Evolutionary conservation across 1,140 invertebrate species (phyloP).

Genomic region (Caenorhabditis briggsae): DNA sequence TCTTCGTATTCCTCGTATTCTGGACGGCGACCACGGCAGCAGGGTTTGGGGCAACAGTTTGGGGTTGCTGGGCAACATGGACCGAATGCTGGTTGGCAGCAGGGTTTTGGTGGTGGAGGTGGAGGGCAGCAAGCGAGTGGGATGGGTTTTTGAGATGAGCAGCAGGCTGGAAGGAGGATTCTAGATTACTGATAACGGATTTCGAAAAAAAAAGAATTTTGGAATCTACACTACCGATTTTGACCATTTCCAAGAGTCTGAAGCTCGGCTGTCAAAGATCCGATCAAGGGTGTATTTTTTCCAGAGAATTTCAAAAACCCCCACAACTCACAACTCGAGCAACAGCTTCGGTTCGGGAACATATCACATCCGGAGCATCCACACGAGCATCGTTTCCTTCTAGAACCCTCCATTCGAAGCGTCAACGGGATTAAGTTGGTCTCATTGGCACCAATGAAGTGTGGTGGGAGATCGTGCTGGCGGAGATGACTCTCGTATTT

Average conservation of each 20-base stretch:
- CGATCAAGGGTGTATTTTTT: too few relatives aligned
- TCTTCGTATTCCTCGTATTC: slow-evolving; percentile 70
- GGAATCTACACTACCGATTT: too few relatives aligned
- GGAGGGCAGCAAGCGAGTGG: slow-evolving; percentile 71
- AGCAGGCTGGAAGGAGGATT: slow-evolving; percentile 66
- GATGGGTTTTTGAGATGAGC: slow-evolving; percentile 60
- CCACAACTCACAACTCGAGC: slow-evolving; percentile 60
- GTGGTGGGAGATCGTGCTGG: slow-evolving; percentile 61
- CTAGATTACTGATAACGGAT: too few relatives aligned
- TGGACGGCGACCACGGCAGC: slow-evolving; percentile 66
- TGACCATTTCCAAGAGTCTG: too few relatives aligned
- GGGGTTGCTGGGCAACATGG: slow-evolving; percentile 70
- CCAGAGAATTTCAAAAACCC: neutral
- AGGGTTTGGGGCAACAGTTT: slow-evolving; percentile 70
- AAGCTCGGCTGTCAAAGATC: too few relatives aligned
- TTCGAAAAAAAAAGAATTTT: too few relatives aligned
- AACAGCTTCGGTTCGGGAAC: slow-evolving; percentile 70
- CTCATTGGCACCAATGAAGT: slow-evolving; percentile 60
- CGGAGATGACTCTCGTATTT: slow-evolving; percentile 66
- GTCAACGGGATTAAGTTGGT: slow-evolving; percentile 64
- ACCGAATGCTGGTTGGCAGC: slow-evolving; percentile 70
- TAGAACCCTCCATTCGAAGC: slow-evolving; percentile 36
- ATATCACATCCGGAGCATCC: slow-evolving; percentile 70
- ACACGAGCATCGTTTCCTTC: slow-evolving; percentile 69
- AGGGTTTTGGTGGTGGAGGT: slow-evolving; percentile 72